Evolutionary conservation across 2,888 invertebrate genomes (phyloP).

Genomic region (Yponomeuta malinellus): DNA sequence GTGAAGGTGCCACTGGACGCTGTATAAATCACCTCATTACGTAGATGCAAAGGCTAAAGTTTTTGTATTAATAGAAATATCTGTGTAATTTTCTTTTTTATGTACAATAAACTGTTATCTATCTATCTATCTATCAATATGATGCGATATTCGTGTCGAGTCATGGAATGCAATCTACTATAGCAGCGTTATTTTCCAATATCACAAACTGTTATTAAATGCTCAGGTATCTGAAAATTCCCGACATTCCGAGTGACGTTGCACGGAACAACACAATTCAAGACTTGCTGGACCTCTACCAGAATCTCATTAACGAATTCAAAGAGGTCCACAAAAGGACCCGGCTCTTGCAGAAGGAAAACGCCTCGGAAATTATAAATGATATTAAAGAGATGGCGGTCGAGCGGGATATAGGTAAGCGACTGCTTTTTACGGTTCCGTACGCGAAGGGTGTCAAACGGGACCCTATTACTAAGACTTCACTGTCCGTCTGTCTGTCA

Average conservation of each 20-base stretch:
- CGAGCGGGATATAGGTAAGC: conserved; percentile 83
- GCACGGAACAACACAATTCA: conserved; percentile 83
- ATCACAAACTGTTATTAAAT: conserved; percentile 15
- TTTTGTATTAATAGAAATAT: too few species aligned
- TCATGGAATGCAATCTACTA: too few species aligned
- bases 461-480: too few species aligned
- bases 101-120: too few species aligned
- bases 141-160: too few species aligned
- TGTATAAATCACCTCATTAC: too few species aligned
- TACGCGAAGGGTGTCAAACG: too few species aligned
- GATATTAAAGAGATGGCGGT: conserved; percentile 92
- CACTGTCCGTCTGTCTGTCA: too few species aligned
- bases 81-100: too few species aligned
- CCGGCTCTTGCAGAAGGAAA: conserved; percentile 77
- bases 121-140: too few species aligned
- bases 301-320: conserved; percentile 85
- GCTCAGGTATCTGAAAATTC: conserved; percentile 64
- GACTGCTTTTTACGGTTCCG: conserved; percentile 41
- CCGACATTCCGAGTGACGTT: conserved; percentile 85
- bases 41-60: too few species aligned
- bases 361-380: conserved; percentile 87
- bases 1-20: too few species aligned
- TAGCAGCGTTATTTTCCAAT: not conserved
- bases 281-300: conserved; percentile 82
- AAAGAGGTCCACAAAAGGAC: conserved; percentile 85